These are phyloP conservation scores for Rhaphigaster nebulosa DNA, from an alignment of 2,888 invertebrate genomes.

Conservation along the genomic window DNA sequence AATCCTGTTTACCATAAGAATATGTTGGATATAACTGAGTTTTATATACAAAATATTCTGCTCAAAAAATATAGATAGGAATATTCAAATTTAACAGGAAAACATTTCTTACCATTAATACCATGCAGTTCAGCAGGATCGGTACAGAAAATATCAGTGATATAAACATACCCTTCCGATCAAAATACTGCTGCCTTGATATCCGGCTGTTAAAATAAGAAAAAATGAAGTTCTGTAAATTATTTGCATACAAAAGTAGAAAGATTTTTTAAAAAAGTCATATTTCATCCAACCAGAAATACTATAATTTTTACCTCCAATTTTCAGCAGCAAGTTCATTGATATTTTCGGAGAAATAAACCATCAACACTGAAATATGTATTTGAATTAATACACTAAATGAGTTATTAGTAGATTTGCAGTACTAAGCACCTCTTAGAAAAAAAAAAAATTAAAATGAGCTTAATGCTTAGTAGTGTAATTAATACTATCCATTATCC, in stretches of 20 bases:
- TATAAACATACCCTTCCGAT: conserved; percentile 93
- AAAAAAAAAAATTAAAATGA: not conserved
- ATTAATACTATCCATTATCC: not conserved
- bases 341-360: conserved; percentile 91
- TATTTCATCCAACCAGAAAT: not conserved
- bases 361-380: conserved; percentile 81
- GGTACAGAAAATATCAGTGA: conserved; percentile 95
- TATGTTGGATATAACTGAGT: not conserved
- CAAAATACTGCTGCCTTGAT: conserved; percentile 93
- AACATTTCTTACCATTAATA: conserved; percentile 87
- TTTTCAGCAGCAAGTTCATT: conserved; percentile 90
- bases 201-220: conserved; percentile 74
- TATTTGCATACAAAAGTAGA: not conserved
- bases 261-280: no score
- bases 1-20: not conserved
- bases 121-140: conserved; percentile 90
- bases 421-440: not conserved
- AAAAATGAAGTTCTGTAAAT: not conserved
- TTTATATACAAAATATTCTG: not conserved
- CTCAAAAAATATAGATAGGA: not conserved
- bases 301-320: conserved; percentile 75
- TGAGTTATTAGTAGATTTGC: not conserved
- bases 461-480: not conserved
- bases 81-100: not conserved
- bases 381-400: not conserved